phyloP scores from a whole-genome alignment of 2,797 vertebrate species.

The Cirrhinus molitorella region DNA sequence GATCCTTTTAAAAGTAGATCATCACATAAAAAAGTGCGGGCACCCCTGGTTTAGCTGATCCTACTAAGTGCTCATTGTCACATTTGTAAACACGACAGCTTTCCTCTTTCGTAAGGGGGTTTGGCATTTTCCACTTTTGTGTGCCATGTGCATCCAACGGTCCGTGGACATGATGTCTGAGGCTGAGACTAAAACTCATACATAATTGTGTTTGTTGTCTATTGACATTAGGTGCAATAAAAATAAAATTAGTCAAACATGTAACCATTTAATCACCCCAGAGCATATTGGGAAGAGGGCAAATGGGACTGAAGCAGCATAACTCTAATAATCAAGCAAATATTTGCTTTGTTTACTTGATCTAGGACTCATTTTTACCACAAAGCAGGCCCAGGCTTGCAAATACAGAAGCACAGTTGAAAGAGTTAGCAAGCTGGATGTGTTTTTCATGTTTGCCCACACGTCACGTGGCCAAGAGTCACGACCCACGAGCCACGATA shows the following conservation, averaged over 20 bases:
- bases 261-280: background rate
- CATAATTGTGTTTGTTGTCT: too few species aligned
- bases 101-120: too few species aligned
- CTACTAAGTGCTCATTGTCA: too few species aligned
- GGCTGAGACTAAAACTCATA: too few species aligned
- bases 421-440: constrained; percentile 35
- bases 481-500: constrained; percentile 67
- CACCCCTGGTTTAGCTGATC: too few species aligned
- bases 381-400: background rate
- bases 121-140: too few species aligned
- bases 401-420: constrained; percentile 12
- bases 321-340: background rate
- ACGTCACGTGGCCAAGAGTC: constrained; percentile 56
- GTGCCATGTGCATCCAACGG: too few species aligned
- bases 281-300: background rate
- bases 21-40: too few species aligned
- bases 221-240: background rate
- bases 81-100: too few species aligned
- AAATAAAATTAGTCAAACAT: background rate
- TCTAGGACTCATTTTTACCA: background rate
- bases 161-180: too few species aligned
- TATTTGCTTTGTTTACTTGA: background rate
- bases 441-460: constrained; percentile 51
- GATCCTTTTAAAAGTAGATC: too few species aligned
- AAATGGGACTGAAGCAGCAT: background rate